Evolutionary conservation across 2,888 invertebrate species (phyloP).

Genomic region (Beris morrisii): DNA sequence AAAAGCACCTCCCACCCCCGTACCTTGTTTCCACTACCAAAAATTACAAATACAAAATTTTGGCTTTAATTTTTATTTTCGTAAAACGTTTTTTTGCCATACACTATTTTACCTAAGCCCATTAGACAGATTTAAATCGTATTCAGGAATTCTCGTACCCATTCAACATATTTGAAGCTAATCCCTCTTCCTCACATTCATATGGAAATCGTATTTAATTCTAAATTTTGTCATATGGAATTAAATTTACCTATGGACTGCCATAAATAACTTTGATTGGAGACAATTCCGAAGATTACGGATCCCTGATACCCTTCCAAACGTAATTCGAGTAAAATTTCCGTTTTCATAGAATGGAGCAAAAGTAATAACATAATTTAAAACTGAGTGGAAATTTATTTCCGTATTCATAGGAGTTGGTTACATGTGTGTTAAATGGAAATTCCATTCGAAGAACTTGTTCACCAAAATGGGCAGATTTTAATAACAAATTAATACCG

Average conservation of each 20-base stretch:
- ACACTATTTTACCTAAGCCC: no score
- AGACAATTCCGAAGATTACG: constrained; percentile 3
- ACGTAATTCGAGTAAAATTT: constrained; percentile 15
- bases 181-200: no score
- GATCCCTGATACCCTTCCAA: background rate
- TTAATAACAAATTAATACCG: constrained; percentile 23
- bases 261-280: constrained; percentile 14
- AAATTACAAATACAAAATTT: no score
- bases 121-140: no score
- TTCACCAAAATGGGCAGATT: constrained; percentile 5
- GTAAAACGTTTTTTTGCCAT: no score
- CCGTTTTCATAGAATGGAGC: background rate
- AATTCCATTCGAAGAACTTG: constrained; percentile 5
- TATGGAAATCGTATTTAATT: no score
- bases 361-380: background rate
- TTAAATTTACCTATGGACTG: background rate
- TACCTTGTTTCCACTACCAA: no score
- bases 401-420: background rate
- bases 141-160: no score
- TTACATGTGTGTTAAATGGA: background rate
- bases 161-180: no score
- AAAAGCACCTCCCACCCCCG: no score
- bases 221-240: background rate
- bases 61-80: no score
- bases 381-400: background rate